These are phyloP conservation scores for Camponotus pennsylvanicus DNA, from an alignment of 1,140 invertebrate genomes.

Conservation along the genomic window DNA sequence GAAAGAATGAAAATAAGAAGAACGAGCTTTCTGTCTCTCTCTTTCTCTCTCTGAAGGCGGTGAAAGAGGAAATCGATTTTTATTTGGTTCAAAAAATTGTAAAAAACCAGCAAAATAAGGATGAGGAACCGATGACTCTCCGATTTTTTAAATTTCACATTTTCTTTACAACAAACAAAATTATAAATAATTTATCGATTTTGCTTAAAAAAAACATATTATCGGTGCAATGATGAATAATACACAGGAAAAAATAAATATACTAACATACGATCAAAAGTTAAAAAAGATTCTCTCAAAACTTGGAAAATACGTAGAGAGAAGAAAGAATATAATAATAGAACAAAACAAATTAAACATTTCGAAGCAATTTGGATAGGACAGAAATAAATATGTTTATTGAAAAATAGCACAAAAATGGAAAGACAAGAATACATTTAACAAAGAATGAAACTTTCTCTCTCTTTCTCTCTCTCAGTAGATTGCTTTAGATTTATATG, in stretches of 20 bases:
- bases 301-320: background rate
- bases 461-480: background rate
- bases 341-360: slow-evolving; percentile 17
- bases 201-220: background rate
- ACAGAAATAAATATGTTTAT: slow-evolving; percentile 4
- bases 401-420: background rate
- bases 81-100: slow-evolving; percentile 47
- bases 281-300: background rate
- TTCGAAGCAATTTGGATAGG: background rate
- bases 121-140: background rate
- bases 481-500: slow-evolving; percentile 27
- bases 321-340: background rate
- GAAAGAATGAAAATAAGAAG: slow-evolving; percentile 61
- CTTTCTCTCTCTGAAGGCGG: background rate
- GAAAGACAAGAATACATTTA: background rate
- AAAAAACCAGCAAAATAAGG: slow-evolving; percentile 23
- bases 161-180: background rate
- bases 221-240: background rate
- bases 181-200: background rate
- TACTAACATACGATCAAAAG: background rate
- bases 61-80: slow-evolving; percentile 49
- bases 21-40: slow-evolving; percentile 9
- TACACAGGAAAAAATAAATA: background rate
- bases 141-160: slow-evolving; percentile 13
- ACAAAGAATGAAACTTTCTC: background rate